These are phyloP conservation scores for Anoplopoma fimbria DNA, from an alignment of 2,113 vertebrate species.

Conservation along the genomic window DNA sequence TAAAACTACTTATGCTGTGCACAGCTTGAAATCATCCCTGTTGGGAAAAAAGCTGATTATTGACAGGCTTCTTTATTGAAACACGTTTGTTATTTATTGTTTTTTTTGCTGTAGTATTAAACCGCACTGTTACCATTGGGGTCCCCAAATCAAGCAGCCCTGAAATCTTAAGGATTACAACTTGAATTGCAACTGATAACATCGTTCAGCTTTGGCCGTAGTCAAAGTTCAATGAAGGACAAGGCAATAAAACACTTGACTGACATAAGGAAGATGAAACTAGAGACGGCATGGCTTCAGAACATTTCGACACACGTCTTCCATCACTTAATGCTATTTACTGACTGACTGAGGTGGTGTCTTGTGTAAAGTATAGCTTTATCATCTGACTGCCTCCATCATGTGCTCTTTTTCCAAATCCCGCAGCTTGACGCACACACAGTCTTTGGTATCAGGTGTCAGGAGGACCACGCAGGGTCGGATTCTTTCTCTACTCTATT, in stretches of 20 bases:
- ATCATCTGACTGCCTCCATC: constrained; percentile 69
- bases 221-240: constrained; percentile 40
- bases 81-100: too few species aligned
- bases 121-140: not conserved
- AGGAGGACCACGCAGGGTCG: constrained; percentile 60
- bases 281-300: constrained; percentile 9
- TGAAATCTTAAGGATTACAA: constrained; percentile 34
- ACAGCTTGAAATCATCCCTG: too few species aligned
- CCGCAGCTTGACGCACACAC: too few species aligned
- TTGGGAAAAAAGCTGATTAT: too few species aligned
- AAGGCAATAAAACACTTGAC: constrained; percentile 11
- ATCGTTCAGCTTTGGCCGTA: not conserved
- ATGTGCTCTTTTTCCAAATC: constrained; percentile 61
- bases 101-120: not conserved
- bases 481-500: constrained; percentile 39
- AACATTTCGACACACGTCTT: constrained; percentile 24
- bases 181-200: constrained; percentile 16
- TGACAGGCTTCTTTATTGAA: too few species aligned
- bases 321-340: constrained; percentile 45
- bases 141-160: not conserved
- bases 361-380: constrained; percentile 72
- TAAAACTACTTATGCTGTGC: too few species aligned
- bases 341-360: constrained; percentile 46
- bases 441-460: constrained; percentile 65
- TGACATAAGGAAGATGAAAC: constrained; percentile 45